These are phyloP conservation scores for Oscheius sp. DNA, from an alignment of 2,888 invertebrate genomes.

Conservation along the genomic window DNA sequence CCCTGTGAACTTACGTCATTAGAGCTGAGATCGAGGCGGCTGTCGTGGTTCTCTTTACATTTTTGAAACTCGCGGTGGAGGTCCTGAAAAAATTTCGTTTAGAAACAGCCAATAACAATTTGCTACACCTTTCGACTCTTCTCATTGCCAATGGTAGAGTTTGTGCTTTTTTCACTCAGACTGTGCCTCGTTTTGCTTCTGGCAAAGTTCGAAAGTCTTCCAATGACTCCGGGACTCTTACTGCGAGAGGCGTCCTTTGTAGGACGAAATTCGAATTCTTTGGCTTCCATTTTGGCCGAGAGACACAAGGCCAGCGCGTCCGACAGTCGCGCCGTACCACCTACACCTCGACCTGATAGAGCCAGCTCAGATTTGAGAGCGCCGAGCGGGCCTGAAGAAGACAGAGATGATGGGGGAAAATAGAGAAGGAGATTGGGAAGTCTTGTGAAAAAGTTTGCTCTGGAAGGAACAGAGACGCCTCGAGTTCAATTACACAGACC, in stretches of 20 bases:
- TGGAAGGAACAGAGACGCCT: not conserved
- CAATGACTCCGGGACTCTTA: slow-evolving; percentile 72
- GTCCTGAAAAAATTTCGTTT: slow-evolving; percentile 60
- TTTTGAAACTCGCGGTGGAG: slow-evolving; percentile 69
- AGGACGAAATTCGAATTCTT: slow-evolving; percentile 71
- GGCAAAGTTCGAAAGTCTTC: slow-evolving; percentile 67
- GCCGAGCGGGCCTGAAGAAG: slow-evolving; percentile 3
- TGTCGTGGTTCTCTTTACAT: slow-evolving; percentile 69
- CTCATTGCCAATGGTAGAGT: slow-evolving; percentile 37
- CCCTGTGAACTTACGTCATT: slow-evolving; percentile 64
- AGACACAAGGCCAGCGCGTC: slow-evolving; percentile 69
- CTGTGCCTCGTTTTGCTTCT: slow-evolving; percentile 67
- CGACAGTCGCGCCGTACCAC: slow-evolving; percentile 56
- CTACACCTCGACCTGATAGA: slow-evolving; percentile 34
- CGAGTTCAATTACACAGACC: not conserved
- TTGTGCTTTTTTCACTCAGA: slow-evolving; percentile 60
- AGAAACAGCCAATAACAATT: no score
- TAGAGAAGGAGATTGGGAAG: not conserved
- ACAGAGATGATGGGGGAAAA: not conserved
- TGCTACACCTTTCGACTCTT: slow-evolving; percentile 43
- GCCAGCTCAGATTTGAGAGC: slow-evolving; percentile 22
- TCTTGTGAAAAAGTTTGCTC: slow-evolving; percentile 8
- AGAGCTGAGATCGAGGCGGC: slow-evolving; percentile 71
- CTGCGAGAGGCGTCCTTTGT: slow-evolving; percentile 57
- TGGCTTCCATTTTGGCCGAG: slow-evolving; percentile 52